Evolutionary conservation across 1,140 invertebrate genomes (phyloP), one percentile per base, ranked within the genome.

Genomic region (Gryon sp.): DNA sequence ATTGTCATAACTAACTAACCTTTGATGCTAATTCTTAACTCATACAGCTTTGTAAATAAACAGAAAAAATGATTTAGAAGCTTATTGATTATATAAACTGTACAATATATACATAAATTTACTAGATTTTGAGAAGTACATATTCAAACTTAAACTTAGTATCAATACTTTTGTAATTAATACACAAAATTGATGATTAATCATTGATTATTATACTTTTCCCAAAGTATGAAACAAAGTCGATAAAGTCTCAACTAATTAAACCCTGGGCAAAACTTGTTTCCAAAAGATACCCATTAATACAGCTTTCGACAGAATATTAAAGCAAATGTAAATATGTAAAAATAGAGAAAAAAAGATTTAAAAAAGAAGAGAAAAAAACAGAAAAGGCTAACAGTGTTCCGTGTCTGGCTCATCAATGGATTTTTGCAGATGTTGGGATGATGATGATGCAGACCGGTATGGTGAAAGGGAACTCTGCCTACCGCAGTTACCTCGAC

Each of bases 371-470:
- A n/a, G n/a, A n/a, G n/a, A n/a, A n/a, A 70, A 40, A 40, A 28
- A n/a, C 26, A 28, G 1, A 2, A 7, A 28, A 28, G n/a, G 8
- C 7, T 32, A 22, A 24, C 22, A 65, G 16, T 62, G 48, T 55
- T 70, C 65, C 53, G 68, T 66, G 73, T 83, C 78, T 79, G 80
- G 82, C 66, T 82, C 77, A 85, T 76, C 75, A 81, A 72, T 91
- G 89, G 86, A 90, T 92, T 92, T 93, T 95, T 95, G 83, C 95
- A 95, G 95, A 95, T 96, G 95, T 96, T 88, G 94, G 95, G 91
- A 95, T 96, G 94, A 95, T 96, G 92, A 95, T 96, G 94, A 95
- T 95, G 94, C 94, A 96, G 93, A 92, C 93, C 86, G 94, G 94
- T 91, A 95, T 96, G 94, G 94, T 96, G 92, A 95, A 95, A 92